Conservation (phyloP, 1,140 invertebrate species). For the Pogonomyrmex barbatus region DNA sequence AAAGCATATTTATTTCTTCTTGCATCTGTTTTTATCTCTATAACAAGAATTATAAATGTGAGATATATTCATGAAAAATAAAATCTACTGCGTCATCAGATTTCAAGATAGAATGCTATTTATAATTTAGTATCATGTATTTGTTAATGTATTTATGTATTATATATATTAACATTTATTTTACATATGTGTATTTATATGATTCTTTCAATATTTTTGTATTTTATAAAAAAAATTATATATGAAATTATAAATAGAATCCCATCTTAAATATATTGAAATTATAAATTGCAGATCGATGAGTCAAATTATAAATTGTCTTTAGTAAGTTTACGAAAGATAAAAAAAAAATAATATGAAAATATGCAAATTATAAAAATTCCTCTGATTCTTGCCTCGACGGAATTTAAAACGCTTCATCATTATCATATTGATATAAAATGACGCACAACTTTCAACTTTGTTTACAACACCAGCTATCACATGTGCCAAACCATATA, state of each 20-base stretch:
- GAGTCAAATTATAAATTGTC: slow-evolving; percentile 10
- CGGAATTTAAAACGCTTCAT: slow-evolving; percentile 16
- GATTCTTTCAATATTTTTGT: neutral
- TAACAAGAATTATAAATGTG: neutral
- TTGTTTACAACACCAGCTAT: neutral
- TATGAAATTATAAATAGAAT: neutral
- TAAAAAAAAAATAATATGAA: neutral
- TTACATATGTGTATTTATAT: neutral
- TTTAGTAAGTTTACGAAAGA: neutral
- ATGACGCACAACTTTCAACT: neutral
- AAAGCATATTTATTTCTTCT: neutral
- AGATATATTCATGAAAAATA: neutral
- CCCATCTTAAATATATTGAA: neutral
- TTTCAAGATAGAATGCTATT: neutral
- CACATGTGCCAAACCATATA: slow-evolving; percentile 10
- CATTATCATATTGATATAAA: slow-evolving; percentile 20
- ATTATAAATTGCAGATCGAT: too few species aligned
- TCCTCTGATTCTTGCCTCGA: neutral
- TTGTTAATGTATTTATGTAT: neutral
- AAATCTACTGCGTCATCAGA: neutral
- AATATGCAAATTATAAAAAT: neutral
- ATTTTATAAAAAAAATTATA: too few species aligned
- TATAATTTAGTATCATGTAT: neutral
- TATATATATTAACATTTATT: neutral
- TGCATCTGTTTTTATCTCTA: neutral